These are phyloP conservation scores for Vireo altiloquus DNA, from an alignment of 2,113 vertebrate genomes.

Conservation along the genomic window DNA sequence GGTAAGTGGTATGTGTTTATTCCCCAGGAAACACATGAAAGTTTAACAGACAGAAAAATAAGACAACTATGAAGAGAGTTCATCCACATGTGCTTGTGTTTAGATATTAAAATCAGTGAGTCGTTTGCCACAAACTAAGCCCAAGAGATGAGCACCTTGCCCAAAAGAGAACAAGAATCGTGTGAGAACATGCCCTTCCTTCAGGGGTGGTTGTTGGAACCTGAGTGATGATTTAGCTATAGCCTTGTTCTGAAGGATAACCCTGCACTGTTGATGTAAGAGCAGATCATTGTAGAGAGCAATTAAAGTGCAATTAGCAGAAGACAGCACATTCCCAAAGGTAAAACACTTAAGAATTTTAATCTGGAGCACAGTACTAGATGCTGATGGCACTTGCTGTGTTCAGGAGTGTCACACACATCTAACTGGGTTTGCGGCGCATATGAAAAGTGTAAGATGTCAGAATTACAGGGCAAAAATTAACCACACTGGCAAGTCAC, in stretches of 20 bases:
- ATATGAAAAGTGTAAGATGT: not conserved
- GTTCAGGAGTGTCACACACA: not conserved
- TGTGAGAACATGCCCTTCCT: not conserved
- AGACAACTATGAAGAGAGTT: not conserved
- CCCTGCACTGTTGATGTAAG: not conserved
- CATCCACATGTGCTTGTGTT: not conserved
- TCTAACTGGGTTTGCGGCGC: not conserved
- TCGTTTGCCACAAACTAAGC: not conserved
- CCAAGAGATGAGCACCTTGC: not conserved
- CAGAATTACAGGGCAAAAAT: not conserved
- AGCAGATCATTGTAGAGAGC: not conserved
- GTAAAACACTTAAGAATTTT: not conserved
- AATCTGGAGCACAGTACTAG: not conserved
- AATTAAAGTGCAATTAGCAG: not conserved
- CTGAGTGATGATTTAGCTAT: not conserved
- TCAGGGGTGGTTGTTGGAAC: not conserved
- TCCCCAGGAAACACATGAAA: not conserved
- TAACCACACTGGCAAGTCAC: not conserved
- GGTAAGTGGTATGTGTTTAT: accelerated
- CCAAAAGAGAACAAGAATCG: not conserved
- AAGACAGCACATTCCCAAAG: not conserved
- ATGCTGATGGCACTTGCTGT: not conserved
- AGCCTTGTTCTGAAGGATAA: not conserved
- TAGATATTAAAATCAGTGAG: not conserved
- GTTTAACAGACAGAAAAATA: not conserved